A percentile compares a stretch with the other conserved stretches of the same genome.
Evolutionary conservation across 2,797 vertebrate genomes (phyloP).

Genomic region (Catostomus latipinnis): DNA sequence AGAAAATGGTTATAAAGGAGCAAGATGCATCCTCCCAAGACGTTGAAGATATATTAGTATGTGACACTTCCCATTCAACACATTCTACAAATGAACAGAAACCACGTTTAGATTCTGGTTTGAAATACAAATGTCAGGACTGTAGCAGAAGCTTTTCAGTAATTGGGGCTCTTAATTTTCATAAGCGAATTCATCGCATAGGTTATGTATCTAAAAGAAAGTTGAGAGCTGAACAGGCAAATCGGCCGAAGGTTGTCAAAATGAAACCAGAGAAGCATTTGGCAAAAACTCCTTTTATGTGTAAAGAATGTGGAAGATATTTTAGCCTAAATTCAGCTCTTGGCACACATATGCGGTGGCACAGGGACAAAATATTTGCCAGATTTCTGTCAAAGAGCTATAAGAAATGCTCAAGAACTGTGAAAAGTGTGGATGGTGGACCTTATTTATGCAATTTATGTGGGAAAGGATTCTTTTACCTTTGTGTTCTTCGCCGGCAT

Average conservation of each 20-base stretch:
- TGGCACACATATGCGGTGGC: constrained; percentile 79
- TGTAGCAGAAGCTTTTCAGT: constrained; percentile 76
- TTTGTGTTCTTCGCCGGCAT: constrained; percentile 73
- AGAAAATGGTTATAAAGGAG: not conserved
- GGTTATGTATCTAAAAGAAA: constrained; percentile 50
- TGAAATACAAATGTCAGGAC: constrained; percentile 76
- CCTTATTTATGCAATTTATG: constrained; percentile 75
- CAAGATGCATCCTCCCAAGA: not conserved
- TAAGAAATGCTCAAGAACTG: constrained; percentile 50
- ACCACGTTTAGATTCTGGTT: constrained; percentile 20
- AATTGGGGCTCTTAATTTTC: constrained; percentile 77
- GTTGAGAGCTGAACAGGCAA: constrained; percentile 46
- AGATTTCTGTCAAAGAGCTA: constrained; percentile 62
- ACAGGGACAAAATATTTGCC: constrained; percentile 73
- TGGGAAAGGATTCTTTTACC: constrained; percentile 76
- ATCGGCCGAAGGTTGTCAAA: not conserved
- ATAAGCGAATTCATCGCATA: constrained; percentile 75
- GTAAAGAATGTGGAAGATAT: constrained; percentile 76
- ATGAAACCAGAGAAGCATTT: constrained; percentile 54
- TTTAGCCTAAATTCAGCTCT: constrained; percentile 79
- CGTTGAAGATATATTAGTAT: not conserved
- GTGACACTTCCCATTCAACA: not conserved
- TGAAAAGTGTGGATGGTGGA: constrained; percentile 62
- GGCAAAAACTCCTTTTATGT: constrained; percentile 68
- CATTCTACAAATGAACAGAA: constrained; percentile 15